phyloP scores from a whole-genome alignment of 92 coral and sea anemone genomes.

The Palythoa heliodiscus region DNA sequence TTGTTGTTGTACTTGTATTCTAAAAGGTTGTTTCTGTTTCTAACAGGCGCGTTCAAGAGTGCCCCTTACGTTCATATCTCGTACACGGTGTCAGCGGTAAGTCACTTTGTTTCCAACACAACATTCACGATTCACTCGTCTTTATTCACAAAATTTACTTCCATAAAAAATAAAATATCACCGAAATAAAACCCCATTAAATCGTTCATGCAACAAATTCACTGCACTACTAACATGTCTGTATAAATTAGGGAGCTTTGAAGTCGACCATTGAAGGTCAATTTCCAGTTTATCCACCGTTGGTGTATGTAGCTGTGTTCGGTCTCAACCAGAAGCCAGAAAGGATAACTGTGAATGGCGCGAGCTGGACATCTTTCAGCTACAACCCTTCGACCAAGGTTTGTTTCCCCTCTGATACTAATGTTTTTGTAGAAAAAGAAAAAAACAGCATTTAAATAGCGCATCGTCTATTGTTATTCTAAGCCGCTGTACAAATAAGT shows the following conservation, averaged over 20 bases:
- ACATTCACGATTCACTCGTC: no score
- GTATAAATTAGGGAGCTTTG: slow-evolving; percentile 23
- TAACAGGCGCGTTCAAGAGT: no score
- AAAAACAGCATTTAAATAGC: neutral
- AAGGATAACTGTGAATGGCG: slow-evolving; percentile 19
- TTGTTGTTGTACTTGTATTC: no score
- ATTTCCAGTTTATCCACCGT: slow-evolving; percentile 13
- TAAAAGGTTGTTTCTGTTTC: no score
- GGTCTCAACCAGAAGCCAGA: slow-evolving; percentile 26
- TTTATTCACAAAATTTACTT: no score
- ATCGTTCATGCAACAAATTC: no score
- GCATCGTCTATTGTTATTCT: neutral
- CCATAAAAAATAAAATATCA: no score
- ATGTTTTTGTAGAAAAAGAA: neutral
- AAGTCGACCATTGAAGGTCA: neutral
- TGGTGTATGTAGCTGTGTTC: slow-evolving; percentile 38
- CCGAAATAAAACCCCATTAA: no score
- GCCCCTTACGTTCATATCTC: no score
- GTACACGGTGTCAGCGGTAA: no score
- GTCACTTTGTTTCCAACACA: no score
- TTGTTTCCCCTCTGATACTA: neutral
- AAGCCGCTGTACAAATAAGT: neutral
- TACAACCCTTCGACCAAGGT: slow-evolving; percentile 40
- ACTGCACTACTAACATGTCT: no score
- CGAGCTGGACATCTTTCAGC: slow-evolving; percentile 23